Base-by-base conservation (phyloP, 1,140 invertebrate species). In the Batillaria attramentaria region DNA sequence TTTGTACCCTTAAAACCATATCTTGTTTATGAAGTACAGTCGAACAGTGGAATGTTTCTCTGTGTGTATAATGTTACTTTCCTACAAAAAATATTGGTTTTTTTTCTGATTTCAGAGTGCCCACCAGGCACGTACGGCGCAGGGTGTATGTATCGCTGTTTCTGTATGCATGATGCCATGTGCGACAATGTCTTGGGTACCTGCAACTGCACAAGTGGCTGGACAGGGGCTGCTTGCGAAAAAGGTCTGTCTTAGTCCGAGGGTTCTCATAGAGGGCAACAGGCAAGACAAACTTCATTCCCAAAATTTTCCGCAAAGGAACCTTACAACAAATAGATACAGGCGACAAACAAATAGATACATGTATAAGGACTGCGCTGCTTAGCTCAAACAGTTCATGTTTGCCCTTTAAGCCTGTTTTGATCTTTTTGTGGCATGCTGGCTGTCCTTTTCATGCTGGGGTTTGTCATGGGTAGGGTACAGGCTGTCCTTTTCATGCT, bases 161-260 rank as follows among this genome's bases (percentile, higher is more conserved):
- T 93, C 76, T 97, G 96, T 88, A 84, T 94, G 83, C 96, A 97
- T 87, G 94, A 93, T 31, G 97, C 96, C 18, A 93, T 92, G 13
- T 99, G 98, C 89, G 93, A 95, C 90, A 94, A 94, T 13, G 92
- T 93, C 43, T 94, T 92, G 39, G 97, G 97, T 2, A 90, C 93
- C 79, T 98, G 97, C 87, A 93, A 93, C 78, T 98, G 96, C 87
- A 92, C 93, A 16, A 83, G 93, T 57, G 96, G 96, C 73, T 97
- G 95, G 95, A 95, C 92, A 74, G 95, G 92, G 28, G 77, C 81
- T 24, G 78, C 85, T 43, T 98, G 96, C 90, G 93, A 94, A 81
- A 93, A 95, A 39, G 72, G 83, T 84, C 37, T 78, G 83, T 60
- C 24, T 79, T n/a, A n/a, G n/a, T n/a, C n/a, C n/a, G n/a, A n/a